Evolutionary conservation across 1,140 invertebrate species (phyloP).

Genomic region (Anastrepha obliqua): DNA sequence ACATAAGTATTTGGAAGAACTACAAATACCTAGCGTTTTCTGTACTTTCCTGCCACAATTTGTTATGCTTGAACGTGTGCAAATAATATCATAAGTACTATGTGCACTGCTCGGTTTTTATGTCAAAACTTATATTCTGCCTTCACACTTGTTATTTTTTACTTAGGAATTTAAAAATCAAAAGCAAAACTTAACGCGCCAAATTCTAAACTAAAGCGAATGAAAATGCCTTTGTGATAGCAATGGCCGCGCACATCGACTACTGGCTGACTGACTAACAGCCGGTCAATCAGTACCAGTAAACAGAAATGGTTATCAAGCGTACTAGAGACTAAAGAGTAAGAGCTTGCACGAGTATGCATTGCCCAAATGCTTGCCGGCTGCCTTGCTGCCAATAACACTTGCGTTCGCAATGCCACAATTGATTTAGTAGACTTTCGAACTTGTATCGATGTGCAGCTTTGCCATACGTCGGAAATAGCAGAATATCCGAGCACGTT

Average conservation of each 20-base stretch:
- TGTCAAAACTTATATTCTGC: too few species aligned
- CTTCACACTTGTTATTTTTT: neutral
- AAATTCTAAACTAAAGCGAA: constrained; percentile 1
- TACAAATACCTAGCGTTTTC: too few species aligned
- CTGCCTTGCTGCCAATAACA: neutral
- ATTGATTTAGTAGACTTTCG: constrained; percentile 30
- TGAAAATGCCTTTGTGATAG: constrained; percentile 1
- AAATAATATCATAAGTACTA: too few species aligned
- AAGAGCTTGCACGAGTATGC: neutral
- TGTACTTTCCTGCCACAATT: too few species aligned
- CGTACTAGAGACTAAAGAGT: neutral
- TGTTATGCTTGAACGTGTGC: too few species aligned
- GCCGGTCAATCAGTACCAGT: constrained; percentile 10
- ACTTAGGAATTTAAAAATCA: neutral
- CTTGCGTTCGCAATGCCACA: constrained; percentile 20
- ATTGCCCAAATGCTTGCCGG: neutral
- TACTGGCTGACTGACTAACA: neutral
- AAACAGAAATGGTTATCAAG: neutral
- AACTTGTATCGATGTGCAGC: constrained; percentile 8
- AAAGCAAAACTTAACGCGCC: neutral
- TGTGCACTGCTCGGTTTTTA: too few species aligned
- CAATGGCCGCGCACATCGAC: neutral
- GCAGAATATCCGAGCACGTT: constrained; percentile 25
- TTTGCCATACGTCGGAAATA: neutral
- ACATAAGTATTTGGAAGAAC: too few species aligned